Base-by-base conservation (phyloP, 2,888 invertebrate genomes). In the Nephrotoma guestfalica region DNA sequence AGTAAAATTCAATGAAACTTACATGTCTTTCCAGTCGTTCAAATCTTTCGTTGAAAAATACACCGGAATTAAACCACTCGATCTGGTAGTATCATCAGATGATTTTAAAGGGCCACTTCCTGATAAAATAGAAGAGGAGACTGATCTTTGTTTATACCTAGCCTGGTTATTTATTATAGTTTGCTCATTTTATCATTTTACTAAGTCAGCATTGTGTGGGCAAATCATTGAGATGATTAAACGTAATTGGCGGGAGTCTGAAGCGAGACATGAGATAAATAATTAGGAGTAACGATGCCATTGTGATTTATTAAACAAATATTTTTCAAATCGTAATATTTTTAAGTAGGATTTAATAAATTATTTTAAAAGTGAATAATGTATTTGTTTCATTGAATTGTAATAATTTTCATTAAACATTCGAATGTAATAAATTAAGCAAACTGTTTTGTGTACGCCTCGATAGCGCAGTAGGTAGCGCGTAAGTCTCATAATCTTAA, bases 161-260 rank as follows among this genome's bases (percentile, higher is more conserved):
- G 95, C 98, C 0, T 98, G 98, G 97, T 88, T 94, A 41, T 98
- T 98, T 90, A 96, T 98, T 86, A 90, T 95, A 6, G 90, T 94
- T 4, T 96, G 96, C 90, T 92, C 94, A 40, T 91, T 95, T 86
- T 96, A 96, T 90, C 96, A 96, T 89, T 95, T 96, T 87, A 94
- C 95, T 51, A 94, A 95, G 89, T 96, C 97, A 0, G 93, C 93
- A 86, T 94, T 95, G 91, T 97, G 96, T 94, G 93, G 92, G 86
- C 95, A 95, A 92, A 94, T 97, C 89, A 94, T 97, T 1, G 97
- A 97, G 90, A 94, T 95, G 91, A 93, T 97, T 11, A 95, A 96
- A 89, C 96, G 96, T 89, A 96, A 96, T 88, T 97, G 97, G 97
- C 93, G 96, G 87, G 97, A 97, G 91, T 95, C 96, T 3, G 97